phyloP scores from a whole-genome alignment of 2,797 vertebrate genomes.

The Dromococcyx pavoninus region DNA sequence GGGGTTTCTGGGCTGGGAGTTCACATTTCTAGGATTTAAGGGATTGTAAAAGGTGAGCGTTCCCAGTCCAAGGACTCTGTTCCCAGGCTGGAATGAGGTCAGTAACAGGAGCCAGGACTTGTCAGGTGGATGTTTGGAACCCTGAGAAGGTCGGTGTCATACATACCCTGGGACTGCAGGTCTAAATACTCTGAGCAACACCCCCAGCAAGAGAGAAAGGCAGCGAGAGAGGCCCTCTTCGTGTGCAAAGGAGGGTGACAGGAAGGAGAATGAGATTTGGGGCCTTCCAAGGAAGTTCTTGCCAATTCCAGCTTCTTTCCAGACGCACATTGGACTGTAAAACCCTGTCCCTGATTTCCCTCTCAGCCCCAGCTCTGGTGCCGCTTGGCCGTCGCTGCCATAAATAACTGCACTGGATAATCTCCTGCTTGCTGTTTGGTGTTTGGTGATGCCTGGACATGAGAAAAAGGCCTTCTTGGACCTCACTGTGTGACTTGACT shows the following conservation, averaged over 20 bases:
- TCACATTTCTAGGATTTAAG: no score
- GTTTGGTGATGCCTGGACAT: not conserved
- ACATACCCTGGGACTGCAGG: conserved; percentile 80
- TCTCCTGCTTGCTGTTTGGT: not conserved
- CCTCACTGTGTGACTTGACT: not conserved
- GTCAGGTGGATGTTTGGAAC: conserved; percentile 58
- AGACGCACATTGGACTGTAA: not conserved
- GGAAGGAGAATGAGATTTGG: not conserved
- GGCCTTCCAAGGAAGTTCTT: not conserved
- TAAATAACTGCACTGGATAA: not conserved
- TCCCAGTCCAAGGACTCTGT: no score
- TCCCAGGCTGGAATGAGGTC: no score
- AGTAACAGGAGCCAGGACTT: not conserved
- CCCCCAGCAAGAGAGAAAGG: conserved; percentile 53
- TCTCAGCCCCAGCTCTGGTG: not conserved
- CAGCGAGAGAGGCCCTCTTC: conserved; percentile 33
- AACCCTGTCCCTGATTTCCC: not conserved
- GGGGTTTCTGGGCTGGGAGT: no score
- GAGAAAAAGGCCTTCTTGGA: accelerated
- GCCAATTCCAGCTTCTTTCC: not conserved
- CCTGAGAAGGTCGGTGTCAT: conserved; percentile 7
- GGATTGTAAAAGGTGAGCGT: not conserved
- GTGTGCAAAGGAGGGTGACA: no score
- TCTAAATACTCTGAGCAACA: conserved; percentile 80
- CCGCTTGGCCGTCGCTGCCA: not conserved